phyloP scores from a whole-genome alignment of 2,888 invertebrate genomes.

The Phengaris arion region DNA sequence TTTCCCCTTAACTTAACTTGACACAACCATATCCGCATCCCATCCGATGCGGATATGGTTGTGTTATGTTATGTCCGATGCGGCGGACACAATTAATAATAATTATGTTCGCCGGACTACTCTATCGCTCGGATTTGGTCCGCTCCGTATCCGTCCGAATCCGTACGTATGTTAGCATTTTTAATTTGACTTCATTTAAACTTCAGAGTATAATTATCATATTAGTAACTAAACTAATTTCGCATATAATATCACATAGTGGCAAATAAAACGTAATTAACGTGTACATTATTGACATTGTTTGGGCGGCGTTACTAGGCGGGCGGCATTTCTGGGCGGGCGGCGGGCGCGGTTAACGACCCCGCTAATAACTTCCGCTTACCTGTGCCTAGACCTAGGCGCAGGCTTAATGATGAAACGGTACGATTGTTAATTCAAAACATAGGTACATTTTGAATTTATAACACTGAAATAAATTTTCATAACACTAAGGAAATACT shows the following conservation, averaged over 20 bases:
- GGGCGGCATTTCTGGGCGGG: slow-evolving; percentile 46
- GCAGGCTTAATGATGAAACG: slow-evolving; percentile 36
- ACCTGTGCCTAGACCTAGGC: slow-evolving; percentile 58
- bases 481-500: not conserved
- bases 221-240: not conserved
- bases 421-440: not conserved
- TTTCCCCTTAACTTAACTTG: no score
- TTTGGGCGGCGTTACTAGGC: slow-evolving; percentile 54
- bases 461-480: not conserved
- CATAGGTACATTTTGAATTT: not conserved
- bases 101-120: no score
- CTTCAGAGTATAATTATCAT: not conserved
- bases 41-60: no score
- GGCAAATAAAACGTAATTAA: slow-evolving; percentile 39
- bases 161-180: no score
- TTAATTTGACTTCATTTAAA: not conserved
- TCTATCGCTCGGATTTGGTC: no score
- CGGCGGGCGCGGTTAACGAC: slow-evolving; percentile 56
- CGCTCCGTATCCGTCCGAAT: no score
- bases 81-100: no score
- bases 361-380: slow-evolving; percentile 75
- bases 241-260: not conserved
- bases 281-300: slow-evolving; percentile 46
- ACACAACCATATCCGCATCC: no score
- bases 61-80: no score